Base-by-base conservation (phyloP, 2,113 vertebrate species). In the Morone chrysops region DNA sequence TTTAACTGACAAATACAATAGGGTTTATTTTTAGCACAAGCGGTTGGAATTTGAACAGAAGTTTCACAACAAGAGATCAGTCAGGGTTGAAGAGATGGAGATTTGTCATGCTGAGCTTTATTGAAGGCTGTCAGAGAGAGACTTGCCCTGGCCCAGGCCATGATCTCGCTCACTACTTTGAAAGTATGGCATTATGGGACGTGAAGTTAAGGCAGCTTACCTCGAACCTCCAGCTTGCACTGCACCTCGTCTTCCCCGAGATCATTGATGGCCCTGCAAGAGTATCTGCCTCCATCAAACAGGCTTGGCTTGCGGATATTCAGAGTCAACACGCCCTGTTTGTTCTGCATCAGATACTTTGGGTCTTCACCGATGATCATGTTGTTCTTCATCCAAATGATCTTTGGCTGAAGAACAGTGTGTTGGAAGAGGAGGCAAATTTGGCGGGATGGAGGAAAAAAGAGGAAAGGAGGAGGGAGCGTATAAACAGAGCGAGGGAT, bases 301-400 rank as follows among this genome's bases (percentile, higher is more conserved):
- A 94, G 88, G 2, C 96, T 88, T 0, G 96, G 96, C 20, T 96
- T 97, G 45, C 97, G 97, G 90, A 96, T 98, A 41, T 95, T 96
- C 59, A 98, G 94, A 0, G 97, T 98, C 91, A 97, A 82, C 74
- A 98, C 95, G 0, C 97, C 97, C 89, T 97, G 96, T 91, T 96
- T 92, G 92, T 97, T 97, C 83, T 94, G 96, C 94, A 97, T 97
- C 80, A 97, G 87, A 92, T 95, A 98, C 90, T 97, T 97, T 54
- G 97, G 96, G 31, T 98, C 95, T 0, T 95, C 96, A 0, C 93
- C 84, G n/a, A 98, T 95, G 56, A 96, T 95, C 94, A 96, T 95
- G 41, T 95, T 96, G 91, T 98, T 98, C 92, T 97, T 97, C 97
- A 97, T 96, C 97, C 97, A 98, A 57, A 96, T 89, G 80, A 98